Evolutionary conservation across 2,888 invertebrate species (phyloP).

Genomic region (Latrodectus elegans): DNA sequence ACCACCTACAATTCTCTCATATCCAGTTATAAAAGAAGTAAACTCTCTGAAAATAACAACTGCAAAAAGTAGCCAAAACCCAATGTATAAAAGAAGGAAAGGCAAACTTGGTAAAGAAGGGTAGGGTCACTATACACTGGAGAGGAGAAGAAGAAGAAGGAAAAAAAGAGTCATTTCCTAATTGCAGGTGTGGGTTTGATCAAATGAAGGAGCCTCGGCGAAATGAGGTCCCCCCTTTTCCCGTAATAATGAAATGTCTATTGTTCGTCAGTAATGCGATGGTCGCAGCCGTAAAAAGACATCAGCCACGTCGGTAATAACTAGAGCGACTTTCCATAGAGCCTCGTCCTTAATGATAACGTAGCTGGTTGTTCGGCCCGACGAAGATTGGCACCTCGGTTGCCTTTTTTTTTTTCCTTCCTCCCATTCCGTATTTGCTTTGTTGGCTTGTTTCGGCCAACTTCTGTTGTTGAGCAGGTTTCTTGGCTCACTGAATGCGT

Average conservation of each 20-base stretch:
- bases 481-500: background rate
- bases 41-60: background rate
- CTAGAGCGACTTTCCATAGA: slow-evolving; percentile 40
- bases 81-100: background rate
- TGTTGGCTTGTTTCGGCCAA: background rate
- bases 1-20: slow-evolving; percentile 17
- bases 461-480: background rate
- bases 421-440: background rate
- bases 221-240: slow-evolving; percentile 35
- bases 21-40: slow-evolving; percentile 2
- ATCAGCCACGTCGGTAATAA: slow-evolving; percentile 45
- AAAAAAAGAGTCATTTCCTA: slow-evolving; percentile 24
- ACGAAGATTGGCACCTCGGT: slow-evolving; percentile 2
- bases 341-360: slow-evolving; percentile 49
- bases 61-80: background rate
- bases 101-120: background rate
- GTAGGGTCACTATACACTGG: background rate
- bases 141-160: background rate
- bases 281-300: slow-evolving; percentile 63
- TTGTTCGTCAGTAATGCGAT: slow-evolving; percentile 56
- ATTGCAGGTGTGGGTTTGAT: slow-evolving; percentile 51
- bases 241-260: slow-evolving; percentile 59
- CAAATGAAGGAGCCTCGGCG: slow-evolving; percentile 32
- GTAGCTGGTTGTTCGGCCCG: slow-evolving; percentile 17
- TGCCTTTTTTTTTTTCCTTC: background rate